phyloP scores from a whole-genome alignment of 2,888 invertebrate genomes.

The Caenorhabditis sp. region DNA sequence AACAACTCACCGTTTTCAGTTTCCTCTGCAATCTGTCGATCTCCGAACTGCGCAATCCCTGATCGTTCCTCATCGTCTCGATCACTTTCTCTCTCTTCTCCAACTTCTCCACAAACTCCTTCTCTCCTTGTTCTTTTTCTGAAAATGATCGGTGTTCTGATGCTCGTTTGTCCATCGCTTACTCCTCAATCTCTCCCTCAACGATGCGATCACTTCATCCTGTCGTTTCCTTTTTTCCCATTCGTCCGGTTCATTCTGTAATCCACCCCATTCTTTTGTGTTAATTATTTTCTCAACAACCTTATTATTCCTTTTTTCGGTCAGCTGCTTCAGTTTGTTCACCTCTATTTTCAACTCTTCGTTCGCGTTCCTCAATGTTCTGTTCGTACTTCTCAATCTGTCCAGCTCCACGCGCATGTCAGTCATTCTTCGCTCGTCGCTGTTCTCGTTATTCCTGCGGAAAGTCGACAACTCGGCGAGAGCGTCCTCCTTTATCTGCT shows the following conservation, averaged over 20 bases:
- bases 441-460: constrained; percentile 40
- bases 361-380: constrained; percentile 23
- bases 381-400: constrained; percentile 20
- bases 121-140: constrained; percentile 42
- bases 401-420: constrained; percentile 51
- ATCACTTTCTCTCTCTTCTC: constrained; percentile 45
- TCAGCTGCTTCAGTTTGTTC: constrained; percentile 46
- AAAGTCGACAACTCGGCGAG: constrained; percentile 55
- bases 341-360: constrained; percentile 49
- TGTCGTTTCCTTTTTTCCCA: constrained; percentile 41
- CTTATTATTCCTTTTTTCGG: constrained; percentile 21
- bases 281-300: no score
- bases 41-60: constrained; percentile 27
- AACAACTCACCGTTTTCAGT: constrained; percentile 26
- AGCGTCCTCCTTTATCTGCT: constrained; percentile 65
- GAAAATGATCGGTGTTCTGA: not conserved
- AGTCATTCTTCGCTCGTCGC: constrained; percentile 40
- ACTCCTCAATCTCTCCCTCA: constrained; percentile 37
- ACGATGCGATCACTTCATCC: constrained; percentile 24
- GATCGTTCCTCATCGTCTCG: constrained; percentile 49
- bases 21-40: constrained; percentile 46
- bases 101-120: constrained; percentile 50
- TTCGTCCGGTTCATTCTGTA: constrained; percentile 50
- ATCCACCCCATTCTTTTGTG: not conserved
- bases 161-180: not conserved